Conservation (phyloP, 2,113 vertebrate species). For the Siphamia tubifer region DNA sequence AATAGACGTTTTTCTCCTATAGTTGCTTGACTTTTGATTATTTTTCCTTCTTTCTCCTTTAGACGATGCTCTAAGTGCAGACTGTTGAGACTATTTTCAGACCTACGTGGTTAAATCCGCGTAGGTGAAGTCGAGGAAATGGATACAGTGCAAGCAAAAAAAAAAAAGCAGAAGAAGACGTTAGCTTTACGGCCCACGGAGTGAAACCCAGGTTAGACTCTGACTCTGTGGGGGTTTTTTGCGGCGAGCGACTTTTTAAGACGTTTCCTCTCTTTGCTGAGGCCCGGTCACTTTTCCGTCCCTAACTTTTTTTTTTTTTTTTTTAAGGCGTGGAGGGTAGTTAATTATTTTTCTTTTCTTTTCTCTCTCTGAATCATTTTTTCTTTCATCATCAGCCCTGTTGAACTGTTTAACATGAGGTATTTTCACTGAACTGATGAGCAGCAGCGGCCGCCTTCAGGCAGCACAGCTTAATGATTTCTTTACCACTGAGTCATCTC, state of each 20-base stretch:
- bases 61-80: slow-evolving; percentile 27
- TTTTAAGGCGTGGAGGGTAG: not conserved
- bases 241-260: too few species aligned
- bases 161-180: too few species aligned
- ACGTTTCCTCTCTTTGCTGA: too few species aligned
- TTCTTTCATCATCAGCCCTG: not conserved
- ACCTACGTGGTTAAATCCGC: not conserved
- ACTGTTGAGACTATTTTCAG: not conserved
- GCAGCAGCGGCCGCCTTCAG: not conserved
- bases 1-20: slow-evolving; percentile 15
- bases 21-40: slow-evolving; percentile 5
- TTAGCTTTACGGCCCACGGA: not conserved
- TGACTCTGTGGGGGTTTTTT: not conserved
- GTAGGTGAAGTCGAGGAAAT: not conserved
- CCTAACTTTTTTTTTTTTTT: too few species aligned
- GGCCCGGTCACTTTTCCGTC: slow-evolving; percentile 32
- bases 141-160: not conserved
- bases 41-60: not conserved
- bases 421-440: not conserved
- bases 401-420: not conserved
- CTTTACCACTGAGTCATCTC: not conserved
- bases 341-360: not conserved
- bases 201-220: not conserved
- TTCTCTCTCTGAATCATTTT: not conserved
- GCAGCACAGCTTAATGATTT: not conserved